These are phyloP conservation scores for Tinea pellionella DNA, from an alignment of 2,888 invertebrate genomes.

Conservation along the genomic window DNA sequence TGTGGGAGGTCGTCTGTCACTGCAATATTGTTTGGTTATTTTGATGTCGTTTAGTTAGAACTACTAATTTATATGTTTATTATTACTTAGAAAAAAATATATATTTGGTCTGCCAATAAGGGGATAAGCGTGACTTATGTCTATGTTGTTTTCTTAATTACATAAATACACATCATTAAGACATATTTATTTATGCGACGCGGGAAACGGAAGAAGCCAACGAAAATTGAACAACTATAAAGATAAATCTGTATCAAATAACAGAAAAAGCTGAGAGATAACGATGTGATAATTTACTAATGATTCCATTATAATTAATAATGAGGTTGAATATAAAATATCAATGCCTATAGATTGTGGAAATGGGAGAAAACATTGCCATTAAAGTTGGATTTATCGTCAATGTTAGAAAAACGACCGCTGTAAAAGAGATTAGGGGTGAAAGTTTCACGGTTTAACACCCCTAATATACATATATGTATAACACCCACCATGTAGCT, in stretches of 20 bases:
- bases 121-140: too few species aligned
- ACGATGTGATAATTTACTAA: not conserved
- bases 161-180: too few species aligned
- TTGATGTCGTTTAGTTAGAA: too few species aligned
- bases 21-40: not conserved
- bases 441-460: not conserved
- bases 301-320: not conserved
- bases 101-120: too few species aligned
- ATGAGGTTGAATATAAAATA: not conserved
- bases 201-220: not conserved
- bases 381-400: slow-evolving; percentile 1
- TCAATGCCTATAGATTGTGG: not conserved
- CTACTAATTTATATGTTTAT: too few species aligned
- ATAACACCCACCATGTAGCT: too few species aligned
- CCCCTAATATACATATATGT: not conserved
- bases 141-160: too few species aligned
- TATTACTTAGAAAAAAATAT: too few species aligned
- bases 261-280: not conserved
- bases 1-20: not conserved
- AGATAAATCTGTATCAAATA: not conserved
- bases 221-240: not conserved
- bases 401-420: slow-evolving; percentile 5
- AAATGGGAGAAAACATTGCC: not conserved
- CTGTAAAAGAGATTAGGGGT: not conserved
- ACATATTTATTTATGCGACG: too few species aligned